Evolutionary conservation across 2,113 vertebrate species (phyloP), one percentile per base, ranked within the genome.

Genomic region (Pelodiscus sinensis): DNA sequence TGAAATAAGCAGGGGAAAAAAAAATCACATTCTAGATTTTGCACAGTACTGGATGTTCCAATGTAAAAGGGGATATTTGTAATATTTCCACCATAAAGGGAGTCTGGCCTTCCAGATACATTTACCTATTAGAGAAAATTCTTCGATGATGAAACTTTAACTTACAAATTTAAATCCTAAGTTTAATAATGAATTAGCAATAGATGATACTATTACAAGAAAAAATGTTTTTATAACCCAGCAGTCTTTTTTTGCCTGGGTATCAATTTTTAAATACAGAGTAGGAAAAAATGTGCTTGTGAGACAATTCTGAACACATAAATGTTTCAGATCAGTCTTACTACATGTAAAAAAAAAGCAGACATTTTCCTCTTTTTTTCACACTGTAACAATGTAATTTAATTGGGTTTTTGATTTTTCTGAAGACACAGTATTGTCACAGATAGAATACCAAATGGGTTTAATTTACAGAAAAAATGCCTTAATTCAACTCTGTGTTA

Each of bases 221-320:
- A 91, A 97, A 71, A 77, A 0, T 56, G 82, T 44, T 93, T 91
- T 89, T 83, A 65, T 94, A 93, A 85, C 78, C 90, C 73, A 87
- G 82, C 62, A 35, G 57, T 92, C 94, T 96, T 96, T 94, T 85
- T 95, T 96, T 97, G 92, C 86, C 96, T 94, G 96, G 94, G 97
- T 97, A 98, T 97, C 94, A 97, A 97, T 97, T 97, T 98, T 98
- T 98, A 97, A 98, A 95, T 82, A 95, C 92, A 96, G 84, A 52
- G 54, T 65, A 93, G 92, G 85, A 84, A 95, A 96, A 95, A 96
- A 58, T 82, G 31, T 71, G 92, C 94, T 96, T 96, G 93, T 95
- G 90, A 96, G 92, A 97, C 96, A 97, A 97, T 94, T 96, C 96
- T 95, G 91, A 97, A 85, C 94, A 79, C 65, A 93, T 91, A 94